Evolutionary conservation across 2,888 invertebrate species (phyloP).

Genomic region (Agrilus cyanescens): DNA sequence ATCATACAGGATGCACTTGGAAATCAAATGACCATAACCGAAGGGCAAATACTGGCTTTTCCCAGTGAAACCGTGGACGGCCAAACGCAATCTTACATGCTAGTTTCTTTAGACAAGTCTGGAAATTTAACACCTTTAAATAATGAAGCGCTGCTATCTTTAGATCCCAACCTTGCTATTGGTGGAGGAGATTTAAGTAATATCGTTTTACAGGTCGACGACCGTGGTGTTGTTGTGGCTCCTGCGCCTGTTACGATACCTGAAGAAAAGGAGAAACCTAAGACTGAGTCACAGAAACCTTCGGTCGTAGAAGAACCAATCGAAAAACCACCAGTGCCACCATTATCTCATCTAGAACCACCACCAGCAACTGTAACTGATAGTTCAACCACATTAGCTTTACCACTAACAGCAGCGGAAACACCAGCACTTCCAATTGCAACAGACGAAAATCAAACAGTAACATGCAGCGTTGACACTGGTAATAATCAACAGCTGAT

Average conservation of each 20-base stretch:
- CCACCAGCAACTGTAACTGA: background rate
- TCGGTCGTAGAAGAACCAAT: background rate
- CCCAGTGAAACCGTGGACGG: slow-evolving; percentile 64
- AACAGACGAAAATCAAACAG: slow-evolving; percentile 13
- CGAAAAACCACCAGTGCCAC: slow-evolving; percentile 17
- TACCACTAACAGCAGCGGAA: too few relatives aligned
- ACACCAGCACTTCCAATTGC: too few relatives aligned
- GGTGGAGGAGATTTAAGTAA: slow-evolving; percentile 38
- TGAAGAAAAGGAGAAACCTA: background rate
- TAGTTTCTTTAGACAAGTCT: slow-evolving; percentile 59
- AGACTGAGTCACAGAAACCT: slow-evolving; percentile 18
- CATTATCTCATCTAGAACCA: slow-evolving; percentile 2
- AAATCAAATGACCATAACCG: slow-evolving; percentile 38
- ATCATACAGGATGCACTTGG: slow-evolving; percentile 35
- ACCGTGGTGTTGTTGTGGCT: slow-evolving; percentile 25
- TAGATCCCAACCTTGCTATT: slow-evolving; percentile 39
- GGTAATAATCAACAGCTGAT: slow-evolving; percentile 31
- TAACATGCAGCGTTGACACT: slow-evolving; percentile 21
- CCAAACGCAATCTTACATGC: slow-evolving; percentile 58
- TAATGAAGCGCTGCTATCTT: slow-evolving; percentile 51
- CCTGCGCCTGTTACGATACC: slow-evolving; percentile 11
- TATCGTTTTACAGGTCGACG: slow-evolving; percentile 42
- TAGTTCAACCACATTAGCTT: too few relatives aligned
- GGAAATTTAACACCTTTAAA: slow-evolving; percentile 61
- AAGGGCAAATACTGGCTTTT: slow-evolving; percentile 57